phyloP scores from a whole-genome alignment of 2,113 vertebrate genomes.

The Oreotrochilus melanogaster region DNA sequence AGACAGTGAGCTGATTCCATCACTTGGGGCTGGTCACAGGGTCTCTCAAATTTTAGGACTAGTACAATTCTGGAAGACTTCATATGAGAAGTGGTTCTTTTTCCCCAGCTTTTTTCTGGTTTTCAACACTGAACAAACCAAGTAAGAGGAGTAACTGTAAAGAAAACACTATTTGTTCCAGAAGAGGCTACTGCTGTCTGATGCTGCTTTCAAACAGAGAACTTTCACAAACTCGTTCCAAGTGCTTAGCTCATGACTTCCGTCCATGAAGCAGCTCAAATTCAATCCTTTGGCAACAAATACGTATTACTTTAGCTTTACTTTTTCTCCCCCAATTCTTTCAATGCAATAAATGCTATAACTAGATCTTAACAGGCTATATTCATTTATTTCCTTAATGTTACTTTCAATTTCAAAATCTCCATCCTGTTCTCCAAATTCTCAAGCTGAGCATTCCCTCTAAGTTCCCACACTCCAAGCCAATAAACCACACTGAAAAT shows the following conservation, averaged over 20 bases:
- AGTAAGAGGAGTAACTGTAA: background rate
- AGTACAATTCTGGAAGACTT: background rate
- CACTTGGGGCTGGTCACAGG: background rate
- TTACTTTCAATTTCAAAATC: background rate
- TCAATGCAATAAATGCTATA: background rate
- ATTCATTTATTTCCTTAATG: background rate
- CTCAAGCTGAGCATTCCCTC: background rate
- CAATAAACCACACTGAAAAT: conserved; percentile 67
- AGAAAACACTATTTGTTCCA: conserved; percentile 34
- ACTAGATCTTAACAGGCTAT: background rate
- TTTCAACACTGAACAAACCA: background rate
- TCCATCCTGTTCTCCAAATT: background rate
- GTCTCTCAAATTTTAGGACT: background rate
- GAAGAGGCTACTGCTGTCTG: conserved; percentile 17
- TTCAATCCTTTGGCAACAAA: conserved; percentile 2
- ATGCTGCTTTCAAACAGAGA: background rate
- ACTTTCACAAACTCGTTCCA: conserved; percentile 15
- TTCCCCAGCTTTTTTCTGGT: background rate
- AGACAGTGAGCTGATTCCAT: background rate
- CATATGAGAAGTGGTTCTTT: background rate
- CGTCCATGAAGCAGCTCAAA: background rate
- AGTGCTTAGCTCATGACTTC: conserved; percentile 45
- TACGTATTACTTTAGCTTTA: background rate
- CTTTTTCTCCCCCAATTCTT: background rate
- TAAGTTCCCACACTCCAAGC: conserved; percentile 48